Evolutionary conservation across 2,113 vertebrate species (phyloP).

Genomic region (Salvelinus namaycush): DNA sequence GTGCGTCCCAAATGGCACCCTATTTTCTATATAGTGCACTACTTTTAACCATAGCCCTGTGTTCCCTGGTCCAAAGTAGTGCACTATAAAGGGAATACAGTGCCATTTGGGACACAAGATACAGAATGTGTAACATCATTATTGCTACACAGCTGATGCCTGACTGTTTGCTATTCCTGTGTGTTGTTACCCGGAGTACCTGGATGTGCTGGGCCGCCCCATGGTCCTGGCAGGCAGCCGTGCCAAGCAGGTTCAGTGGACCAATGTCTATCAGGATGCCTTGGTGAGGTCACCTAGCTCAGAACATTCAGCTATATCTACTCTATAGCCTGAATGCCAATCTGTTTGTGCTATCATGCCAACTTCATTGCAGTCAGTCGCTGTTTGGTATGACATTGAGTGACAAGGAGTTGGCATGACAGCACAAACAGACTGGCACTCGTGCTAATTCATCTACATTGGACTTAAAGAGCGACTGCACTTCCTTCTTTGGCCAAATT

Average conservation of each 20-base stretch:
- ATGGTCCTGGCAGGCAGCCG: conserved; percentile 96
- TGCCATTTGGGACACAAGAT: too few species aligned
- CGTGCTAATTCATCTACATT: too few species aligned
- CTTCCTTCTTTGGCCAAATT: too few species aligned
- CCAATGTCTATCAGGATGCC: conserved; percentile 97
- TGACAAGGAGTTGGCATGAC: too few species aligned
- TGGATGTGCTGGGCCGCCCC: conserved; percentile 94
- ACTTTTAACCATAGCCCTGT: too few species aligned
- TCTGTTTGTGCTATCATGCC: neutral
- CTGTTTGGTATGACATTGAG: neutral
- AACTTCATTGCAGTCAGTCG: neutral
- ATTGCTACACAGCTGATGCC: neutral
- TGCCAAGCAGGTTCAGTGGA: conserved; percentile 98
- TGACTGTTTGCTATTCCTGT: conserved; percentile 8
- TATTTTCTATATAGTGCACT: too few species aligned
- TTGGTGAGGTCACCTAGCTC: conserved; percentile 76
- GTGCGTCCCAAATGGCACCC: too few species aligned
- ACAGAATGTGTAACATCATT: neutral
- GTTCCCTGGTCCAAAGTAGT: too few species aligned
- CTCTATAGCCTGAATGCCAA: too few species aligned
- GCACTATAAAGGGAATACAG: too few species aligned
- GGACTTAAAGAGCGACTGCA: too few species aligned
- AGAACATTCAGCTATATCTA: neutral
- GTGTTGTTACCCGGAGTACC: conserved; percentile 85
- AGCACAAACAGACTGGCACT: too few species aligned